Evolutionary conservation across 2,113 vertebrate genomes (phyloP).

Genomic region (Salvelinus sp.): DNA sequence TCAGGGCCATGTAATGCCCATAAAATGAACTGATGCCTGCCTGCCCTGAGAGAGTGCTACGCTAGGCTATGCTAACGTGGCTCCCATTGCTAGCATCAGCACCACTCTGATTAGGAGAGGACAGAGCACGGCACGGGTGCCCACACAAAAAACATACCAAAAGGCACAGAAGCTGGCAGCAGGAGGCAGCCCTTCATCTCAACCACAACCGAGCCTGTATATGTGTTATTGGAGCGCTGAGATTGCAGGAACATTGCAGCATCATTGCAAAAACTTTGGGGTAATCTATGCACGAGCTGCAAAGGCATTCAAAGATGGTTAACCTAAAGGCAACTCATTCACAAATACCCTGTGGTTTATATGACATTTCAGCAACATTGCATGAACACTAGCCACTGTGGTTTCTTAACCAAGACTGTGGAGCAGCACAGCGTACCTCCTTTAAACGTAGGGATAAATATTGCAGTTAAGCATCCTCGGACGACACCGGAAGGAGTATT

Average conservation of each 20-base stretch:
- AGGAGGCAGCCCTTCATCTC: constrained; percentile 13
- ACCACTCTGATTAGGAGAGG: constrained; percentile 7
- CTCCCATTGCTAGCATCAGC: background rate
- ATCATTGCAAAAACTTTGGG: background rate
- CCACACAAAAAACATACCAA: background rate
- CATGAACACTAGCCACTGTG: background rate
- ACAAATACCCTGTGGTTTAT: background rate
- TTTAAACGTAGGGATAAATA: constrained; percentile 31
- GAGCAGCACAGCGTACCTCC: background rate
- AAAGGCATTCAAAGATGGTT: background rate
- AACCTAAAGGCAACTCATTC: background rate
- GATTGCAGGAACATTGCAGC: background rate
- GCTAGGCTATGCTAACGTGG: background rate
- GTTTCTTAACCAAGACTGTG: background rate
- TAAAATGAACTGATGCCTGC: constrained; percentile 54
- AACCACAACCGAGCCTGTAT: background rate
- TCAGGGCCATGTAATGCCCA: constrained; percentile 47
- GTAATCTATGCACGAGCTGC: background rate
- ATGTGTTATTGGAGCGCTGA: constrained; percentile 1
- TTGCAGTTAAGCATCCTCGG: background rate
- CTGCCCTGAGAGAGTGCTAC: background rate
- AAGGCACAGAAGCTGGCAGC: background rate
- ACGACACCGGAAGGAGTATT: constrained; percentile 24
- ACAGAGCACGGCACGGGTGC: background rate
- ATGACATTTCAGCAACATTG: background rate